Conservation (phyloP, 2,113 vertebrate species). For the Eolophus roseicapilla region DNA sequence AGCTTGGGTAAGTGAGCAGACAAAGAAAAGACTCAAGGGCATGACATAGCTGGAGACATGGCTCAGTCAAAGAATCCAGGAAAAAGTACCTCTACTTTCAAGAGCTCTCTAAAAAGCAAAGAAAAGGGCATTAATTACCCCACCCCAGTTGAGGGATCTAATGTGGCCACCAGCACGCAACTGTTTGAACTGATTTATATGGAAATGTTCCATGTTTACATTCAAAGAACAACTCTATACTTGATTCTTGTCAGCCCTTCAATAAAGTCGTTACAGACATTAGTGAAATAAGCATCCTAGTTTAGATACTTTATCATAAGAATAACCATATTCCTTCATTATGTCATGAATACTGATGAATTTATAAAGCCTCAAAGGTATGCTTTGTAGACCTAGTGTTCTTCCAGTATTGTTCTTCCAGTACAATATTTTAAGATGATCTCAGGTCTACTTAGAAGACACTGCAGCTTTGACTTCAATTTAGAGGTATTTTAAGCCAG, state of each 20-base stretch:
- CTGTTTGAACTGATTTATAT: neutral
- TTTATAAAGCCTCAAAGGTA: neutral
- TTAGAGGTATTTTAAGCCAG: neutral
- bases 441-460: neutral
- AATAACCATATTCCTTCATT: neutral
- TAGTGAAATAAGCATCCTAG: neutral
- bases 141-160: neutral
- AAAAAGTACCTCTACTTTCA: neutral
- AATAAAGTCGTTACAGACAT: neutral
- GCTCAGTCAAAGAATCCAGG: neutral
- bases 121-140: neutral
- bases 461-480: neutral
- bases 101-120: neutral
- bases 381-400: neutral
- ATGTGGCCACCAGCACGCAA: neutral
- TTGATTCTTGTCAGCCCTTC: neutral
- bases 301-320: neutral
- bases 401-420: neutral
- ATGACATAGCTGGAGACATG: neutral
- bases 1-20: neutral
- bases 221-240: neutral
- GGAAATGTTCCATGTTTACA: neutral
- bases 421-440: neutral
- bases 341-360: neutral
- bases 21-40: neutral